Evolutionary conservation across 2,113 vertebrate genomes (phyloP), one percentile per base, ranked within the genome.

Genomic region (Danionella cerebrum): DNA sequence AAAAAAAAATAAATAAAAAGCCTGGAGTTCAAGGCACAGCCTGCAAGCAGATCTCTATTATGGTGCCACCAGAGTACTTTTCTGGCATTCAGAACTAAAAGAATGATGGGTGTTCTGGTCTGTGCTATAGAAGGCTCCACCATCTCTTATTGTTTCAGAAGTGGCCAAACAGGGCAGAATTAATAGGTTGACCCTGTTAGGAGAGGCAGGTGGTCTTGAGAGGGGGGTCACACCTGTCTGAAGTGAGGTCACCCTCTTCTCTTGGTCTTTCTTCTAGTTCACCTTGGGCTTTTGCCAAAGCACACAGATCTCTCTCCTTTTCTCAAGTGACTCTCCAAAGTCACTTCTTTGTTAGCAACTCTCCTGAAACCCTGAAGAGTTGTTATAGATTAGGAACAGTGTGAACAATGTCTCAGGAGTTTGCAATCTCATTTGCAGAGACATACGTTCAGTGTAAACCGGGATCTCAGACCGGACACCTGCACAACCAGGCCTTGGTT

Each of bases 121-220:
- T 41, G 36, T 59, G 13, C n/a, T 42, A 22, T 9, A 60, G 25
- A 14, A 60, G 39, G 14, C 31, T 60, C n/a, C 5, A 14, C n/a
- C 21, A 31, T 58, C n/a, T 68, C 19, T 38, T 16, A 35, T 13
- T 48, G 12, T 70, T 57, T 48, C 19, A 35, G 44, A 33, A 51
- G 3, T 57, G 71, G 75, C 64, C 16, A 47, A 71, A 71, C 79
- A 60, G 78, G 78, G 77, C 77, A 76, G 79, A 78, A 82, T 86
- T 82, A 85, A 85, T 85, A 83, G 73, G 76, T 65, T 80, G 80
- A 83, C 78, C 81, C 79, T 83, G 81, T 80, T 81, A 77, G 57
- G 57, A 38, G 68, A 78, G 79, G 79, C 87, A 84, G 81, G 81
- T 87, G 84, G 83, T 82, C 78, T 64, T 65, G 72, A 67, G 67